Conservation (phyloP, 2,797 vertebrate species). For the Myotis findleyi region DNA sequence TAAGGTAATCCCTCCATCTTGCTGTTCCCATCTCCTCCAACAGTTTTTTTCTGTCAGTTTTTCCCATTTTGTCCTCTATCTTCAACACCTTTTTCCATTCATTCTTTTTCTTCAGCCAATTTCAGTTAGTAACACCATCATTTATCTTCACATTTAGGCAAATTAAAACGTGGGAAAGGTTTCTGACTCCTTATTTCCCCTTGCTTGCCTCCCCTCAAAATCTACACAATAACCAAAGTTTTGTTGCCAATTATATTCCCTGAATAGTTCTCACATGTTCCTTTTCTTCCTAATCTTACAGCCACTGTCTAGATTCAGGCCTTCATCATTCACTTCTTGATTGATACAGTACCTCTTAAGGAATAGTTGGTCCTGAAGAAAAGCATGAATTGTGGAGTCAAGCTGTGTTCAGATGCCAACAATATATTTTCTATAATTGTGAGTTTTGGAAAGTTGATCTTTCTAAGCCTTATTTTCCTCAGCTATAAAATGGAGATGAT, state of each 20-base stretch:
- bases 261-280: slow-evolving; percentile 15
- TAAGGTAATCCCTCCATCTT: background rate
- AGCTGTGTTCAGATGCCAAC: background rate
- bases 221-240: background rate
- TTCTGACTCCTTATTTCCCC: background rate
- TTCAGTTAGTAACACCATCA: background rate
- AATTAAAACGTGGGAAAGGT: background rate
- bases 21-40: background rate
- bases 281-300: background rate
- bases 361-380: background rate
- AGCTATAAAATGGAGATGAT: slow-evolving; percentile 38
- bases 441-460: background rate
- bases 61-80: background rate
- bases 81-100: background rate
- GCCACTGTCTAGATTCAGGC: background rate
- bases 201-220: background rate
- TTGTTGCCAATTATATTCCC: slow-evolving; percentile 1
- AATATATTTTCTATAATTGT: slow-evolving; percentile 5
- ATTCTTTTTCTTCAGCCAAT: background rate
- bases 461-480: slow-evolving; percentile 48
- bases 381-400: background rate
- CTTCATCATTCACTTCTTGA: background rate
- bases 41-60: background rate
- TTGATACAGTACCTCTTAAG: background rate
- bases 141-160: background rate